phyloP scores from a whole-genome alignment of 2,113 vertebrate genomes.

The Scartelaos histophorus region DNA sequence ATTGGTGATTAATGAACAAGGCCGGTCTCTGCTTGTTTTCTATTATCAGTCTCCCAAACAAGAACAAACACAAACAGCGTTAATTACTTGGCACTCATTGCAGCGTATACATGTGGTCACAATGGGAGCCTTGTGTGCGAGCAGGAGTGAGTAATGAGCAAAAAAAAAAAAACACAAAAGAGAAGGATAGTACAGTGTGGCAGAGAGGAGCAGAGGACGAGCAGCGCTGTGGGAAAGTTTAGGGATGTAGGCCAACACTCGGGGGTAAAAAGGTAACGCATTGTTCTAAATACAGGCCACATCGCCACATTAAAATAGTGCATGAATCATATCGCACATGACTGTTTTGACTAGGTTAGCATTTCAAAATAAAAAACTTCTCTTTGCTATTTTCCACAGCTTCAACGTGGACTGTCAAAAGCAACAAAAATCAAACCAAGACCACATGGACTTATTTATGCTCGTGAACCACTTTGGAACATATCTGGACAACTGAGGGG shows the following conservation, averaged over 20 bases:
- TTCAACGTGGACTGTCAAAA: no score
- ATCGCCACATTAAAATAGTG: not conserved
- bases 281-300: constrained; percentile 4
- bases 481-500: no score
- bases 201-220: constrained; percentile 16
- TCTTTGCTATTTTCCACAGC: no score
- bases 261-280: constrained; percentile 1
- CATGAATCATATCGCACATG: not conserved
- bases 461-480: no score
- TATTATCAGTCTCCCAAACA: constrained; percentile 63
- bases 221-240: constrained; percentile 54
- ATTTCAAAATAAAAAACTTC: no score
- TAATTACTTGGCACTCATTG: constrained; percentile 68
- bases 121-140: constrained; percentile 28
- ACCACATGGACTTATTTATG: no score
- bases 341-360: not conserved
- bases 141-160: constrained; percentile 24
- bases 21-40: constrained; percentile 65
- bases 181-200: constrained; percentile 11
- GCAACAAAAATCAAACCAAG: no score
- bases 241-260: constrained; percentile 37
- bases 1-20: constrained; percentile 36
- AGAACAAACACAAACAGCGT: constrained; percentile 64
- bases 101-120: constrained; percentile 31
- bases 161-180: constrained; percentile 28